Evolutionary conservation across 2,888 invertebrate genomes (phyloP).

Genomic region (Eupithecia subfuscata): DNA sequence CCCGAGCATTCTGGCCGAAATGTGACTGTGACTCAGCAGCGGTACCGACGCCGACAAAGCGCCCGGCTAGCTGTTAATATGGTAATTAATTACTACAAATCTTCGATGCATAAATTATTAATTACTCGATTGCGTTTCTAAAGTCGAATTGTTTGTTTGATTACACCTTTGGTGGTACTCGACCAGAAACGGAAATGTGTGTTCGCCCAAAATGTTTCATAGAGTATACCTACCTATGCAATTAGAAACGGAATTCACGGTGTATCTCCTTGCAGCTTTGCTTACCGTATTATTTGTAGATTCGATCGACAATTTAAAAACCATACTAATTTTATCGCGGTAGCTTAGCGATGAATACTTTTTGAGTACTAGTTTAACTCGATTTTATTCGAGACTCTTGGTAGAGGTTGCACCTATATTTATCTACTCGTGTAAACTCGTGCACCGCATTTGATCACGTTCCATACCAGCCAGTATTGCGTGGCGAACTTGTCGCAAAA

Average conservation of each 20-base stretch:
- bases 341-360: neutral
- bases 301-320: neutral
- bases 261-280: neutral
- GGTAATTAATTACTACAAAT: conserved; percentile 82
- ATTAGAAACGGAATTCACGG: neutral
- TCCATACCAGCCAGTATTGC: conserved; percentile 50
- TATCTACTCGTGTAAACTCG: conserved; percentile 18
- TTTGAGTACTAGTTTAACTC: conserved; percentile 1
- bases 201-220: neutral
- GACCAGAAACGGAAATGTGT: neutral
- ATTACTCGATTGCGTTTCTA: conserved; percentile 57
- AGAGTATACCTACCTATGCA: neutral
- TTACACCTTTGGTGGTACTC: conserved; percentile 8
- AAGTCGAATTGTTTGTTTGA: conserved; percentile 17
- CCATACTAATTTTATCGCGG: neutral
- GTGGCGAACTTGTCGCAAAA: conserved; percentile 58
- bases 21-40: conserved; percentile 76
- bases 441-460: conserved; percentile 67
- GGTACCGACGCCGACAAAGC: conserved; percentile 78
- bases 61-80: conserved; percentile 77
- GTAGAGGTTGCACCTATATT: conserved; percentile 5
- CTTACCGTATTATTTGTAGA: neutral
- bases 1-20: conserved; percentile 77
- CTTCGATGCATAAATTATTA: conserved; percentile 73
- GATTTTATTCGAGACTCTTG: neutral